phyloP scores from a whole-genome alignment of 37 sponge, comb jelly and placozoan genomes.

The Chondrosia reniformis region DNA sequence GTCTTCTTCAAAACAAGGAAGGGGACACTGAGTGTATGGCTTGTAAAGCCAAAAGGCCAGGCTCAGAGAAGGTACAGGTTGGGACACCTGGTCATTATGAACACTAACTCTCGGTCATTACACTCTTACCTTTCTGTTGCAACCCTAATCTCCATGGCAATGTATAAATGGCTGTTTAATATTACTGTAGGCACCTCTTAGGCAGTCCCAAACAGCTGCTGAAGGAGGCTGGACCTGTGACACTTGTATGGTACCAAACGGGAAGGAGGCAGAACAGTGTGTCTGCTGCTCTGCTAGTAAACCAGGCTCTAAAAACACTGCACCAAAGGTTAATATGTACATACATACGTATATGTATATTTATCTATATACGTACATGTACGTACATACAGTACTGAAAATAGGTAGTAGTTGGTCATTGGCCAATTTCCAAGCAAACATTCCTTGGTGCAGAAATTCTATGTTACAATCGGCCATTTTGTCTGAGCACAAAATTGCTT shows the following conservation, averaged over 20 bases:
- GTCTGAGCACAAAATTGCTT: too few species aligned
- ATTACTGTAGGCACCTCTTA: too few species aligned
- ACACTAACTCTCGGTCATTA: too few species aligned
- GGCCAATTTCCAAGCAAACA: too few species aligned
- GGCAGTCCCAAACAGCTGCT: neutral
- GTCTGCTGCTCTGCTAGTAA: constrained; percentile 38
- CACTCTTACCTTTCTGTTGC: too few species aligned
- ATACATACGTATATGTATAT: neutral
- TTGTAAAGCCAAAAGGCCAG: constrained; percentile 34
- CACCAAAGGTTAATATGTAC: neutral
- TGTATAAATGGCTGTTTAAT: too few species aligned
- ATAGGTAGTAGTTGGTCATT: too few species aligned
- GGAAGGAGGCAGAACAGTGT: constrained; percentile 23
- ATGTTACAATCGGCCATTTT: too few species aligned
- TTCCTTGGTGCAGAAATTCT: too few species aligned
- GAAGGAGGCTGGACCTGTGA: constrained; percentile 39
- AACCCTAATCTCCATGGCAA: too few species aligned
- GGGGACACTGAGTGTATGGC: constrained; percentile 34
- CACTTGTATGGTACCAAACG: constrained; percentile 56
- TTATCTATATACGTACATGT: neutral
- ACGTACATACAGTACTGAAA: too few species aligned
- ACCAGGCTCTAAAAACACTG: constrained; percentile 4
- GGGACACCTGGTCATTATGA: too few species aligned
- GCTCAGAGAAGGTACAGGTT: neutral
- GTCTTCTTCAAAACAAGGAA: constrained; percentile 48